A percentile compares a stretch with the other conserved stretches of the same genome.
These are phyloP conservation scores for Emydura subglobosa DNA, from an alignment of 2,113 vertebrate species.

Conservation along the genomic window DNA sequence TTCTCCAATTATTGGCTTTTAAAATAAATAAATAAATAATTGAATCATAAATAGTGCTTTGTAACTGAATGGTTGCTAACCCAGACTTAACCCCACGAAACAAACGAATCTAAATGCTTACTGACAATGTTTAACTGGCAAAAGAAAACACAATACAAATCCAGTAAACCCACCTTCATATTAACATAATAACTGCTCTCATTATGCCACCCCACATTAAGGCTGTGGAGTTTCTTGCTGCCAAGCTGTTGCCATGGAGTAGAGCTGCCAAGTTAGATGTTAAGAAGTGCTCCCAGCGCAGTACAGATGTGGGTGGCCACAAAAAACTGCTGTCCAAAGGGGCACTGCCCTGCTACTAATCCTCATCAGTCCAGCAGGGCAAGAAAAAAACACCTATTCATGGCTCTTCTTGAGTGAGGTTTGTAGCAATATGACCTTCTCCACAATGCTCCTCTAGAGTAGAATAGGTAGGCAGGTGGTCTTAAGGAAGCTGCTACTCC, in stretches of 20 bases:
- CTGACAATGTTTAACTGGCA: neutral
- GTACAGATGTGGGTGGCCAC: neutral
- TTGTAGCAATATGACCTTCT: neutral
- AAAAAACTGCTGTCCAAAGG: neutral
- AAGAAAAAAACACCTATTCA: neutral
- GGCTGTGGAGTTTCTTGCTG: accelerated
- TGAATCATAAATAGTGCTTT: neutral
- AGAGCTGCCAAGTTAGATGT: neutral
- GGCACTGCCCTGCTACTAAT: neutral
- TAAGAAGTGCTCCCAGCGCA: neutral
- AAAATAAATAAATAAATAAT: neutral
- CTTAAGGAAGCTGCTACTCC: neutral
- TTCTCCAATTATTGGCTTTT: neutral
- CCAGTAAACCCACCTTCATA: neutral
- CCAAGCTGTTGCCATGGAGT: neutral
- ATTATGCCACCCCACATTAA: neutral
- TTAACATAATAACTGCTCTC: neutral
- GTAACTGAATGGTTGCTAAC: neutral
- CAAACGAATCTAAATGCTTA: neutral
- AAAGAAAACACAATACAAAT: neutral
- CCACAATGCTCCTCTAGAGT: neutral
- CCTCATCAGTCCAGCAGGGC: neutral
- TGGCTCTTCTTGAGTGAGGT: neutral
- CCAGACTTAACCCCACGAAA: neutral
- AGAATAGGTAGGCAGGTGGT: neutral